These are phyloP conservation scores for Pristionchus fissidentatus DNA, from an alignment of 2,888 invertebrate genomes.

Conservation along the genomic window DNA sequence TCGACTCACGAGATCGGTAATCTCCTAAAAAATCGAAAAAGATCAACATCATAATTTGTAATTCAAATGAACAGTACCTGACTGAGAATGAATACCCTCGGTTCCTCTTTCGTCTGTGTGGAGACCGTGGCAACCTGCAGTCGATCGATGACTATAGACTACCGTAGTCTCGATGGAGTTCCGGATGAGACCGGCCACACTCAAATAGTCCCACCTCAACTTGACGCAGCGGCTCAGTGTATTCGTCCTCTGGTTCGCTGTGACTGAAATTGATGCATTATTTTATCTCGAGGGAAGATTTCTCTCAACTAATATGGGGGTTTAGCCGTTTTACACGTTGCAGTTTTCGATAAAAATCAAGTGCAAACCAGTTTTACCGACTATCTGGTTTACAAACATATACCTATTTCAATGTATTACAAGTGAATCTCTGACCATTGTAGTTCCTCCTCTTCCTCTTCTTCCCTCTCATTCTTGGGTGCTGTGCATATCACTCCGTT, in stretches of 20 bases:
- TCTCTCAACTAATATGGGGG: no score
- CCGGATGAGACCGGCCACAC: not conserved
- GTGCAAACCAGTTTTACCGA: not conserved
- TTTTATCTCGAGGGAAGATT: not conserved
- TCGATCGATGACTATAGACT: not conserved
- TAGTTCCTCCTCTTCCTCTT: not conserved
- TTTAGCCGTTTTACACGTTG: no score
- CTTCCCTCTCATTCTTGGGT: not conserved
- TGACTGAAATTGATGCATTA: not conserved
- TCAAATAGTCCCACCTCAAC: no score
- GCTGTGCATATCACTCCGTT: slow-evolving; percentile 42
- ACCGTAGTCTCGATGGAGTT: not conserved
- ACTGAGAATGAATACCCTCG: no score
- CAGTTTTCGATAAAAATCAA: no score
- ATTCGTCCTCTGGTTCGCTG: not conserved
- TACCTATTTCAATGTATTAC: not conserved
- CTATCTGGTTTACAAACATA: not conserved
- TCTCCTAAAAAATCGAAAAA: not conserved
- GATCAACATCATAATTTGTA: no score
- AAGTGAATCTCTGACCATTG: not conserved
- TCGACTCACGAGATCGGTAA: not conserved
- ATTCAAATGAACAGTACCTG: no score
- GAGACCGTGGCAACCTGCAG: not conserved
- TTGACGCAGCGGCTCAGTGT: not conserved
- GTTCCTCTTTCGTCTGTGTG: not conserved